These are phyloP conservation scores for Andrena flavipes DNA, from an alignment of 2,888 invertebrate genomes.

Conservation along the genomic window DNA sequence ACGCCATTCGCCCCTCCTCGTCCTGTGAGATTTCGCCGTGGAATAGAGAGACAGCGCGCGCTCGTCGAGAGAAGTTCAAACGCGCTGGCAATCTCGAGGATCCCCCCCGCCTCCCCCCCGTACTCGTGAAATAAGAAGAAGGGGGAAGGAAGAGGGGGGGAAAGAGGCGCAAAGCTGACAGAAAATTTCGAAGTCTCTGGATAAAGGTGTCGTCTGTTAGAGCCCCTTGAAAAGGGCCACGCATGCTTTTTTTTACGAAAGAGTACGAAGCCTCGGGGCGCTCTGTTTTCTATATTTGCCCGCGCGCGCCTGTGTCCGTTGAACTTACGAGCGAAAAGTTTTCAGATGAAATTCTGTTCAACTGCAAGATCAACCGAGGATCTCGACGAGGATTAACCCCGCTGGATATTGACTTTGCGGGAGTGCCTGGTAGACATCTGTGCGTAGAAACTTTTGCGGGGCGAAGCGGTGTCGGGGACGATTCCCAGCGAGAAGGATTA, in stretches of 20 bases:
- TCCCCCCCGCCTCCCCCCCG: too few relatives aligned
- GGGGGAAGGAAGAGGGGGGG: conserved; percentile 17
- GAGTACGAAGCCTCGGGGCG: background rate
- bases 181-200: conserved; percentile 61
- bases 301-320: conserved; percentile 9
- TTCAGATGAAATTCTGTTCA: conserved; percentile 53
- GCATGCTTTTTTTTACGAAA: background rate
- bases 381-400: conserved; percentile 40
- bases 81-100: conserved; percentile 48
- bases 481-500: conserved; percentile 21
- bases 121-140: conserved; percentile 31
- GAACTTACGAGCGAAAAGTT: conserved; percentile 46
- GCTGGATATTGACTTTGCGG: conserved; percentile 50
- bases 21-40: conserved; percentile 58
- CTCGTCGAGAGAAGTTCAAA: conserved; percentile 51
- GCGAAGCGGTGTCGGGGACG: background rate
- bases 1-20: conserved; percentile 41
- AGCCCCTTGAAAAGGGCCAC: background rate
- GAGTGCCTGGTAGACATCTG: conserved; percentile 24
- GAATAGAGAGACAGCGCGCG: conserved; percentile 21
- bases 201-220: conserved; percentile 43
- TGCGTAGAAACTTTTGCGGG: background rate
- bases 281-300: conserved; percentile 53
- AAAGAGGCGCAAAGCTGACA: conserved; percentile 44
- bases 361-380: conserved; percentile 61